Base-by-base conservation (phyloP, 1,140 invertebrate genomes). In the Sycophila sp. region DNA sequence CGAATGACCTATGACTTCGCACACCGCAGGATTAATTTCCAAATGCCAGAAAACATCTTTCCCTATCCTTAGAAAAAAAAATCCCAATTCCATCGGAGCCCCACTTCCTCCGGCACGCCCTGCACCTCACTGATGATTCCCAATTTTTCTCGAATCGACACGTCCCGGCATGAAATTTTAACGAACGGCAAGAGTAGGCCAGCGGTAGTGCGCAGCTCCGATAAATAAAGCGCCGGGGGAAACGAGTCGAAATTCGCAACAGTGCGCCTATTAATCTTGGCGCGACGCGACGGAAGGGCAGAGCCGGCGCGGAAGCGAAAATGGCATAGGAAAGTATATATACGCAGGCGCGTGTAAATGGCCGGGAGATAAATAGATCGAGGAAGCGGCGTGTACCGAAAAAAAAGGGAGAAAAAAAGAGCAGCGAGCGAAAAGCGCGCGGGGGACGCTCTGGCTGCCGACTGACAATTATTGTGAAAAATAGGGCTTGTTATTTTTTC, bases 381-480 rank as follows among this genome's bases (percentile, higher is more conserved):
- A 55, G 32, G 17, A 19, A 55, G 56, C 36, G n/a, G 28, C 32
- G 47, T 28, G 55, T 5, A 32, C 26, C 45, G 28, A 58, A 55
- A 68, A 55, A 69, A 49, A 6, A 60, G 6, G 11, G 11, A 11
- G 13, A 60, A 24, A 40, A 0, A 38, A 5, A 51, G 47, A 51
- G 47, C 15, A 8, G 17, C 47, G 19, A 5, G 47, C 6, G n/a
- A 45, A 45, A 45, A 45, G n/a, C 5, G 22, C 5, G 22, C 17
- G 40, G 26, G 42, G 59, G 42, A 36, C 19, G 32, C 15, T 5
- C n/a, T n/a, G n/a, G n/a, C 13, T 34, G 28, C 28, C 2, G 60
- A 2, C 73, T 77, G 76, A 76, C 76, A 75, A 78, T 77, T 77
- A 74, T 78, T 72, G 67, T 67, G 63, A 76, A 78, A 78, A 75